A percentile compares a stretch with the other conserved stretches of the same genome.
Evolutionary conservation across 1,140 invertebrate species (phyloP).

Genomic region (Mesaphorura yosii): DNA sequence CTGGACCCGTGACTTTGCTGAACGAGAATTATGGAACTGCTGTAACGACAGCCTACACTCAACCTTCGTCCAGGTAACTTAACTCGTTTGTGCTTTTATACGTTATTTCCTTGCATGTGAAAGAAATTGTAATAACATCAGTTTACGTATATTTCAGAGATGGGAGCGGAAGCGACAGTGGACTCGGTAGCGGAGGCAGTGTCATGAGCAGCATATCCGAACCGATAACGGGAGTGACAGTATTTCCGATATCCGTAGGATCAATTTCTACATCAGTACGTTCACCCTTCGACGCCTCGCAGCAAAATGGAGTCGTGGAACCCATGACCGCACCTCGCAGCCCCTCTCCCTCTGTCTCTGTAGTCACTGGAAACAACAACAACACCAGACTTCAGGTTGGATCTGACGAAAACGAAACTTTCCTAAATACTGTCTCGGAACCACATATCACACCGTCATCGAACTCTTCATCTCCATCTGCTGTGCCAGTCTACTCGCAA

Average conservation of each 20-base stretch:
- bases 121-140: not conserved
- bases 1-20: no score
- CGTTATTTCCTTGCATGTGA: no score
- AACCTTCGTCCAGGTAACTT: no score
- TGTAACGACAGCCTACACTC: no score
- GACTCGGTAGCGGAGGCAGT: constrained; percentile 13
- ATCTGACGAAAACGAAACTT: not conserved
- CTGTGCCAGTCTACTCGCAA: no score
- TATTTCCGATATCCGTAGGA: no score
- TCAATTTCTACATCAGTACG: no score
- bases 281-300: no score
- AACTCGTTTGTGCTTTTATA: no score
- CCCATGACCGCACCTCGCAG: no score
- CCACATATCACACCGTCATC: not conserved
- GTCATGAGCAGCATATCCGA: not conserved
- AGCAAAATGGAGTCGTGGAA: no score
- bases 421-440: not conserved
- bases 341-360: not conserved
- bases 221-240: not conserved
- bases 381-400: not conserved
- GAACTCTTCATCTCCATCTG: not conserved
- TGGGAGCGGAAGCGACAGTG: constrained; percentile 12
- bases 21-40: no score
- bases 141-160: not conserved
- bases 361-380: not conserved